Evolutionary conservation across 37 sponge, comb jelly and placozoan species (phyloP), one percentile per base, ranked within the genome.

Genomic region (Tethya wilhelma): DNA sequence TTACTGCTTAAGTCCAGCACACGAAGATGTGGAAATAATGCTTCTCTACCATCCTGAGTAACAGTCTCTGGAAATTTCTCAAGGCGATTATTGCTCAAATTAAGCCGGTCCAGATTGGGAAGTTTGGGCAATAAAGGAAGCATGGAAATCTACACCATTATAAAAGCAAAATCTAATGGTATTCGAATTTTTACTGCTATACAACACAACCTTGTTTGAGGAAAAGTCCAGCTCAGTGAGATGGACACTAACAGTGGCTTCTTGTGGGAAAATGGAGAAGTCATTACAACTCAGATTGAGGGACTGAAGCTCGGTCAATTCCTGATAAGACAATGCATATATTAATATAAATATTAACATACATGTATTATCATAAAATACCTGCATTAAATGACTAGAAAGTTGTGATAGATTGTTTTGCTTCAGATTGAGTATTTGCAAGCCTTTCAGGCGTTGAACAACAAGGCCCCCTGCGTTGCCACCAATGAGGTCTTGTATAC

Each of bases 211-310:
- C 69, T 59, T 64, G 78, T 91, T 91, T 28, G 71, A 26, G 9
- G 87, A 80, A 26, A 91, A 70, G 56, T 86, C 71, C 6, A 91
- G n/a, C 1, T 73, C 63, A 44, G 59, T 56, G 30, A 91, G 87
- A 17, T 58, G 55, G 4, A 29, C 29, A 69, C 86, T 79, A 63
- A 73, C 58, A 41, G 73, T 28, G 6, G 62, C 44, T 29, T 86
- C 84, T 4, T 26, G 7, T 4, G 92, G 92, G 28, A 86, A 83
- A 25, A 26, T 22, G 19, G 40, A n/a, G 36, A 91, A 82, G 6
- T 37, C 20, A 53, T 91, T 91, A 46, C 87, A 87, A 32, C 84
- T 74, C n/a, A 83, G 84, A 53, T 71, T 69, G 17, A 91, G 64
- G 0, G 44, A 23, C 3, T 34, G 25, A 32, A 91, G 59, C 22